A percentile compares a stretch with the other conserved stretches of the same genome.
Evolutionary conservation across 2,888 invertebrate genomes (phyloP).

Genomic region (Andrena fulva): DNA sequence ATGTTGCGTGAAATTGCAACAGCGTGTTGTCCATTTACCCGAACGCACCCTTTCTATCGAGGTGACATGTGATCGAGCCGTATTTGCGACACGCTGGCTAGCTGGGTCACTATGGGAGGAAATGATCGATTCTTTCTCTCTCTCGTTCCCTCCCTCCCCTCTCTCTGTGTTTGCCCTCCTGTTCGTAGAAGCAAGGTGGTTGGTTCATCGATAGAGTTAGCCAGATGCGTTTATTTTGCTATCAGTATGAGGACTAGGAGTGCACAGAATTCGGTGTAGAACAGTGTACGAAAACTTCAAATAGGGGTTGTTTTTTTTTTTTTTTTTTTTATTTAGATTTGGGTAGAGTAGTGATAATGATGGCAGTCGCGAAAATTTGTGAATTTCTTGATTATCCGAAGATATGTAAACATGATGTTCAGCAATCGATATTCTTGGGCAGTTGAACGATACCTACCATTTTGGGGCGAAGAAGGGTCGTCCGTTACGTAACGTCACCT

Average conservation of each 20-base stretch:
- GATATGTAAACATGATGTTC: too few relatives aligned
- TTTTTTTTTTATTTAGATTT: too few relatives aligned
- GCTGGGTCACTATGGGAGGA: conserved; percentile 42
- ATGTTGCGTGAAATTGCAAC: conserved; percentile 35
- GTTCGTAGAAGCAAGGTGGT: conserved; percentile 29
- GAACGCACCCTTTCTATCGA: neutral
- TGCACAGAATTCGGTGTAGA: neutral
- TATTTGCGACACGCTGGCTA: conserved; percentile 47
- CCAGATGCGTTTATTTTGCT: conserved; percentile 43
- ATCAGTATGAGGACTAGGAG: conserved; percentile 15
- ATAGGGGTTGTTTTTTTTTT: too few relatives aligned
- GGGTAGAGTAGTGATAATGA: too few relatives aligned
- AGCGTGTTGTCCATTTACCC: conserved; percentile 19
- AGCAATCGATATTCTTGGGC: too few relatives aligned
- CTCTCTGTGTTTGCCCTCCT: conserved; percentile 8
- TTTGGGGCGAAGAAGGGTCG: too few relatives aligned
- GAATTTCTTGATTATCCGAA: too few relatives aligned
- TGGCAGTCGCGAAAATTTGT: too few relatives aligned
- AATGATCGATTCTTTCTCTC: conserved; percentile 55
- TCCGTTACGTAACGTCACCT: too few relatives aligned
- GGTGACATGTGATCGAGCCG: conserved; percentile 1
- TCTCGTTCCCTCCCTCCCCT: neutral
- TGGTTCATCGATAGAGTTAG: conserved; percentile 31
- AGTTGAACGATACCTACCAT: too few relatives aligned
- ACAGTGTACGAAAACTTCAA: neutral